Conservation (phyloP, 2,113 vertebrate genomes). For the Leucopternis melanops region DNA sequence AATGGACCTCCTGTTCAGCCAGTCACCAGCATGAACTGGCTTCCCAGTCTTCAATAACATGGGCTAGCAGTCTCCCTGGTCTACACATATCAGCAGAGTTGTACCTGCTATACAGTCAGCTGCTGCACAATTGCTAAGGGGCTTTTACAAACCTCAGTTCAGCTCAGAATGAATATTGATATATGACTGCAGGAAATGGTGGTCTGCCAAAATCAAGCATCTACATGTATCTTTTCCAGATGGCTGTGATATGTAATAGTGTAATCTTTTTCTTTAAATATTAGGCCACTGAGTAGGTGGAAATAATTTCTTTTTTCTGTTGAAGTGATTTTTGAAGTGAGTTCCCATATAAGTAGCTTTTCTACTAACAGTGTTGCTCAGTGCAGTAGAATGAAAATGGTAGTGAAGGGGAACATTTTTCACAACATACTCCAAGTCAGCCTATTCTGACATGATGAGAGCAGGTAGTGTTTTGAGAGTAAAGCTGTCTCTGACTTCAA, state of each 20-base stretch:
- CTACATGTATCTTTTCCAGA: neutral
- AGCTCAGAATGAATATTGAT: neutral
- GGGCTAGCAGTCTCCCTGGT: neutral
- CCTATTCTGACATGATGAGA: neutral
- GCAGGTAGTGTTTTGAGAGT: neutral
- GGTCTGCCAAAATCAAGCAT: neutral
- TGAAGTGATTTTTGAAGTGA: neutral
- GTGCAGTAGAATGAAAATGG: constrained; percentile 7
- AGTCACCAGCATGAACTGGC: neutral
- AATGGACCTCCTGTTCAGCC: neutral
- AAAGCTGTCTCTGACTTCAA: neutral
- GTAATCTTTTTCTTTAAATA: neutral
- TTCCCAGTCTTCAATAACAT: neutral
- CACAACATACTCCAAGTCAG: neutral
- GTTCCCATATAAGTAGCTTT: neutral
- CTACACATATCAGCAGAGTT: neutral
- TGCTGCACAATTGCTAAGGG: neutral
- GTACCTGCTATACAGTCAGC: neutral
- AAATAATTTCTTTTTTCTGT: neutral
- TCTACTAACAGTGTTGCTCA: neutral
- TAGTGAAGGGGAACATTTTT: neutral
- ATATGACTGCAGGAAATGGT: neutral
- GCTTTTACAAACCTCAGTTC: neutral
- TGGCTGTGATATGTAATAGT: neutral
- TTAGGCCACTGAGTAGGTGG: neutral